These are phyloP conservation scores for Turritopsis rubra DNA, from an alignment of 30 jellyfish, hydroid and myxozoan genomes.

Conservation along the genomic window DNA sequence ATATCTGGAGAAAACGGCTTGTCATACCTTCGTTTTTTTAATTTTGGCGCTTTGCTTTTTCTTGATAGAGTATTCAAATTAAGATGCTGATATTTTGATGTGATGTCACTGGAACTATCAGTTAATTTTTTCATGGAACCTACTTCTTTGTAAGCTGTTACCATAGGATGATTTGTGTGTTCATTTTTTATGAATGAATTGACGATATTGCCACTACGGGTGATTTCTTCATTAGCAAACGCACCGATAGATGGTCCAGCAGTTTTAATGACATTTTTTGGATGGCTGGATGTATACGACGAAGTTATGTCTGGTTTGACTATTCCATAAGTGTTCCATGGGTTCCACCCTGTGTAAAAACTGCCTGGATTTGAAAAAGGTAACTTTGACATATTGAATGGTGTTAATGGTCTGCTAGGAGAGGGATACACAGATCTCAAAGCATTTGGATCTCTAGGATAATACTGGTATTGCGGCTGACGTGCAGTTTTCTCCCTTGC, in stretches of 20 bases:
- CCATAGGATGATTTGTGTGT: not conserved
- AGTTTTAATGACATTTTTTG: not conserved
- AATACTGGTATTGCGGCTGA: not conserved
- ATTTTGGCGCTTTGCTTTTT: not conserved
- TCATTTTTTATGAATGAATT: not conserved
- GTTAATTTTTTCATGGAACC: not conserved
- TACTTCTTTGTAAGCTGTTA: not conserved
- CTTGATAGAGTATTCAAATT: conserved; percentile 9
- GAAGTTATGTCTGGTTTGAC: not conserved
- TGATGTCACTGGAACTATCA: not conserved
- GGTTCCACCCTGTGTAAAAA: not conserved
- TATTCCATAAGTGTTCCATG: not conserved
- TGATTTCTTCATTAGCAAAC: not conserved
- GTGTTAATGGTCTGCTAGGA: not conserved
- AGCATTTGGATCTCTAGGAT: not conserved
- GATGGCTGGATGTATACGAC: not conserved
- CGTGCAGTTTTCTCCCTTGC: not conserved
- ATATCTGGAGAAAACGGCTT: not conserved
- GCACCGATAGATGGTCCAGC: conserved; percentile 14
- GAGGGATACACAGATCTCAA: not conserved
- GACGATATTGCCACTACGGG: not conserved
- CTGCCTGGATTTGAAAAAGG: not conserved
- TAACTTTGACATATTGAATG: not conserved
- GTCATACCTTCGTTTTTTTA: not conserved
- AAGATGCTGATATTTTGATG: conserved; percentile 11